These are phyloP conservation scores for Alviniconcha marisindica DNA, from an alignment of 1,140 invertebrate genomes.

Conservation along the genomic window DNA sequence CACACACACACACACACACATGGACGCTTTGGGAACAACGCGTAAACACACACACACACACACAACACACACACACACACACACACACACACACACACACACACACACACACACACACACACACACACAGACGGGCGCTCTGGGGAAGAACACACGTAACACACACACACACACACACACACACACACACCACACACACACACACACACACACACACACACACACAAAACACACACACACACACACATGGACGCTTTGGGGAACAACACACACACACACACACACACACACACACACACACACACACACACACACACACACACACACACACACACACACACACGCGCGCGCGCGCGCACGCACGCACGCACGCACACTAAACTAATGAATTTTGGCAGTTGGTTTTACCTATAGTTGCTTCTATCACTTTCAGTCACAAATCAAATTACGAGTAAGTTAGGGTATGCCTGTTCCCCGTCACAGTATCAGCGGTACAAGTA, in stretches of 20 bases:
- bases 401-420: background rate
- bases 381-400: background rate
- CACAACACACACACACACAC: conserved; percentile 8
- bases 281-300: background rate
- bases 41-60: background rate
- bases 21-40: background rate
- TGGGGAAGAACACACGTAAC: background rate
- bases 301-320: conserved; percentile 16
- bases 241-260: background rate
- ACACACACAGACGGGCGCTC: background rate
- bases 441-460: background rate
- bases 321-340: conserved; percentile 14
- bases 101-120: background rate
- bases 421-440: background rate
- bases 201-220: background rate
- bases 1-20: background rate
- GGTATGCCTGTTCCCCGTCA: background rate
- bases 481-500: too few relatives aligned
- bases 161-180: background rate
- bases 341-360: background rate
- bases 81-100: too few relatives aligned
- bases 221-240: background rate
- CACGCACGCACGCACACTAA: background rate
- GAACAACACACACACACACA: background rate
- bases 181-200: background rate